Evolutionary conservation across 2,797 vertebrate genomes (phyloP), one percentile per base, ranked within the genome.

Genomic region (Strix occidentalis): DNA sequence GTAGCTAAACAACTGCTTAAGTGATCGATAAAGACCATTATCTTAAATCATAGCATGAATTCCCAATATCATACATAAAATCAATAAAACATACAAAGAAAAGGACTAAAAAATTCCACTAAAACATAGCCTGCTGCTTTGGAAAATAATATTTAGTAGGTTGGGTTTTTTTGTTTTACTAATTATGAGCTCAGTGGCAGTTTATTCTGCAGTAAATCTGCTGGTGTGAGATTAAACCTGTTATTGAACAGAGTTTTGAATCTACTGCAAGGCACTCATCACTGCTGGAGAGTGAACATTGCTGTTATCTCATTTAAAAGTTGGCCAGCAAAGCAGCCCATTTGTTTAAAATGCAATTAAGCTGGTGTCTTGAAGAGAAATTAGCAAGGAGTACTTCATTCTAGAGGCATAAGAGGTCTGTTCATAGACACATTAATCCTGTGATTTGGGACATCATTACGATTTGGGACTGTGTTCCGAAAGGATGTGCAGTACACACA

Each of bases 271-370:
- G 98, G 98, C 98, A 98, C 98, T 98, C 97, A 98, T 98, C 99
- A 98, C 99, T 98, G 98, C 98, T 99, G 98, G 98, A 99, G 98
- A 98, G 99, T 98, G 98, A 97, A 98, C 98, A 98, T 98, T 98
- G 98, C 98, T 97, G 98, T 98, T 98, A 98, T 98, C 98, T 99
- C 98, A 98, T 98, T 98, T 98, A 98, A 98, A 98, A 98, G 98
- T 98, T 98, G 98, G 98, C 98, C 98, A 98, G 98, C 98, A 99
- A 99, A 99, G 98, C 97, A 98, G 97, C 97, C 98, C 98, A 99
- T 99, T 99, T 98, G 99, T 99, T 99, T 98, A 98, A 98, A 98
- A 99, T 98, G 98, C 98, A 99, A 99, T 99, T 99, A 99, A 98
- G 98, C 97, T 96, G 96, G 98, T 98, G 98, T 98, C 97, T 98